Conservation (phyloP, 2,797 vertebrate genomes). For the Huso huso region DNA sequence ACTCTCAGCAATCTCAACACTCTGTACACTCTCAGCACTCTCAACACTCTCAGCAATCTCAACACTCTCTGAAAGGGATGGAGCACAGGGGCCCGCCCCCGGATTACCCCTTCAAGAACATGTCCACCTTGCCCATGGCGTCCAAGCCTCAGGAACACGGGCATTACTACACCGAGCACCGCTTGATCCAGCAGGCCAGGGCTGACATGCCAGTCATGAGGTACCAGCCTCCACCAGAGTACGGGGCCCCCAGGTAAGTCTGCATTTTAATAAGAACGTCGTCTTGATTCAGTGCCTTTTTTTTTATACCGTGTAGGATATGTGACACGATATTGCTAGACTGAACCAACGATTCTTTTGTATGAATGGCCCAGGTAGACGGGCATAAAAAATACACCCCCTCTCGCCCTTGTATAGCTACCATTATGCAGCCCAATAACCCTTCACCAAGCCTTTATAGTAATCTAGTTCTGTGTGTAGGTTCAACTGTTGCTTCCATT, state of each 20-base stretch:
- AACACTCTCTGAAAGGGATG: constrained; percentile 49
- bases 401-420: too few species aligned
- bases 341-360: too few species aligned
- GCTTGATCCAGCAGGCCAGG: constrained; percentile 71
- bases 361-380: too few species aligned
- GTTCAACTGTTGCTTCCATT: too few species aligned
- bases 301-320: neutral
- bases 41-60: constrained; percentile 32
- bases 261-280: neutral
- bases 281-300: too few species aligned
- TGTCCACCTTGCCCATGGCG: constrained; percentile 62
- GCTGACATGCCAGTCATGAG: constrained; percentile 79
- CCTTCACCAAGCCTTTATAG: too few species aligned
- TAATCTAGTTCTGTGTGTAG: too few species aligned
- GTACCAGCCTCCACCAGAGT: constrained; percentile 94
- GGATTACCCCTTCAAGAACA: constrained; percentile 86
- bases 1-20: too few species aligned
- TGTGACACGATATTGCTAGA: too few species aligned
- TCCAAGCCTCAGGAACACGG: constrained; percentile 75
- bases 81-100: constrained; percentile 87
- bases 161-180: constrained; percentile 79
- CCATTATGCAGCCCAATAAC: too few species aligned
- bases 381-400: too few species aligned
- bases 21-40: too few species aligned
- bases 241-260: constrained; percentile 87